Base-by-base conservation (phyloP, 2,888 invertebrate genomes). In the Heliothis peltigera region DNA sequence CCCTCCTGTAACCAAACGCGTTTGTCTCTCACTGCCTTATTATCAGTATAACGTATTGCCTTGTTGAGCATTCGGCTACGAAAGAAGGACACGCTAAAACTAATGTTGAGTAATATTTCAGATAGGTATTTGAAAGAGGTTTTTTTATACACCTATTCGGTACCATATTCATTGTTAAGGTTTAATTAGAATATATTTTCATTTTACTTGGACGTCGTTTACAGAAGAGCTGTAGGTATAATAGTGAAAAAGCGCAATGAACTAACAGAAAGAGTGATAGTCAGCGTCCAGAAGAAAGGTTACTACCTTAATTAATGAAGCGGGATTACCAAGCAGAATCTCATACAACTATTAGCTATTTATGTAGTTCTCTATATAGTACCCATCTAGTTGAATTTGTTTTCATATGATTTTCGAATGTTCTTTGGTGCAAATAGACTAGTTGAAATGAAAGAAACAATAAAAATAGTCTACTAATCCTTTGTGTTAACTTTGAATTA, bases 1-100 rank as follows among this genome's bases (percentile, higher is more conserved):
- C 98, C 98, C 79, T 98, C 98, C 96, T 98, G 98, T 80, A 94
- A 94, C 73, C 65, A 77, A 58, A 66, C 64, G 66, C 64, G 57
- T 72, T 81, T 70, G 74, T 75, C 75, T 82, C 62, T 81, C 77
- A 77, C 62, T 79, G 70, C 59, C 67, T 77, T 61, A 80, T 79
- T 81, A 78, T 55, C 57, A 63, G 42, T 58, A 53, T 70, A 55
- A 73, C 47, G 53, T 66, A 72, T 69, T 46, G 18, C 12, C 22
- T 17, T 44, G 22, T 43, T 47, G 44, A 53, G 6, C 4, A n/a
- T 39, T 63, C 54, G 17, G 22, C 52, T 17, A 28, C 47, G 35
- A 68, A 19, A 68, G 17, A 51, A 61, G 61, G 22, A 39, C 0
- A 35, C n/a, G n/a, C 4, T 57, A 15, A 12, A n/a, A 28, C 8